Base-by-base conservation (phyloP, 2,888 invertebrate genomes). In the Nomada ferruginata region DNA sequence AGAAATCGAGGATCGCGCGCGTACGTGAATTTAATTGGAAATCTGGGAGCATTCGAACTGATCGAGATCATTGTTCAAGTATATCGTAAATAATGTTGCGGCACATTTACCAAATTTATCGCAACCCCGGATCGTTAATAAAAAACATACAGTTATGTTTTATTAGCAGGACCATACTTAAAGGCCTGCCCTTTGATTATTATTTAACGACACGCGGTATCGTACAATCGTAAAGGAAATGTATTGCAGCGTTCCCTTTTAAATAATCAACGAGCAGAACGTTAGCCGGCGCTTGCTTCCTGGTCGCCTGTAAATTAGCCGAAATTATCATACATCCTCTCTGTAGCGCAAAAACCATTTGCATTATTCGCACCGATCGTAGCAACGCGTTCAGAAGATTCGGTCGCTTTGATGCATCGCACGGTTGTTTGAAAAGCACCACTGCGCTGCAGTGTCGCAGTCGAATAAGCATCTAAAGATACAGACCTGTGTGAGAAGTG, bases 11-110 rank as follows among this genome's bases (percentile, higher is more conserved):
- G 13, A 10, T 10, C 65, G 2, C 5, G 44, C n/a, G 18, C 42
- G 13, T 18, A 23, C 0, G 26, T 18, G 18, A 20, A 44, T 71
- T 5, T 1, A 13, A 59, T 20, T 42, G 59, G 50, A 64, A 65
- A 47, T 29, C 11, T 57, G 42, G 55, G 7, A 55, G 60, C 79
- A 83, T 90, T 86, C 84, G 78, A 88, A 89, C 15, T 7, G 36
- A 36, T 36, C 36, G 36, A 36, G 36, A 36, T 36, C 36, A 7
- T 36, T 36, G 36, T 36, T 36, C 36, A 36, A 36, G 36, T 36
- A 7, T 36, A 36, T 36, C 36, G 36, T 36, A 36, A 36, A 36
- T 36, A 36, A 47, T 47, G 10, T 47, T 47, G 15, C 11, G 11
- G 15, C 47, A 3, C 15, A 15, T 10, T 47, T 47, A 47, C 47